Percentiles rank a stretch among this genome's conserved stretches.
Conservation (phyloP, 64 coral and sea anemone genomes). For the Stichodactyla helianthus region DNA sequence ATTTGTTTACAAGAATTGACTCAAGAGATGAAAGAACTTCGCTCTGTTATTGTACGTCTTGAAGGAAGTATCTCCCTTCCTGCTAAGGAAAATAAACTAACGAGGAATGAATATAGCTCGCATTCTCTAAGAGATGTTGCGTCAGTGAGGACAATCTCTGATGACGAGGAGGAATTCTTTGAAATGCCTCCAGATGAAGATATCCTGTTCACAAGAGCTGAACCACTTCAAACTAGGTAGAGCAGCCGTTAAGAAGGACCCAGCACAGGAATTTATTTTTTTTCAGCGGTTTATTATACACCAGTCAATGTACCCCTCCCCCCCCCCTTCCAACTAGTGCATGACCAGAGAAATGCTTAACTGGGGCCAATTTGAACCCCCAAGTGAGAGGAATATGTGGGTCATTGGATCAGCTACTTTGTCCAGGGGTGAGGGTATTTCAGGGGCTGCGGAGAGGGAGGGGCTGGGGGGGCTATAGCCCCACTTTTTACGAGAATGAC, state of each 20-base stretch:
- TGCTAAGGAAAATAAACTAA: slow-evolving; percentile 14
- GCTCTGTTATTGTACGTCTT: slow-evolving; percentile 48
- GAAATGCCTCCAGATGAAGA: slow-evolving; percentile 78
- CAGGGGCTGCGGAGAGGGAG: too few relatives aligned
- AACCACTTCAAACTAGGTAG: background rate
- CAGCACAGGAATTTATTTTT: too few relatives aligned
- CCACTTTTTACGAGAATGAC: too few relatives aligned
- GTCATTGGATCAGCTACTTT: too few relatives aligned
- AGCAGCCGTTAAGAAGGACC: background rate
- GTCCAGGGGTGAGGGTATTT: too few relatives aligned
- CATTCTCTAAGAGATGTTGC: slow-evolving; percentile 31
- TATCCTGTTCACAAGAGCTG: slow-evolving; percentile 23
- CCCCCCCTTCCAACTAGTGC: too few relatives aligned
- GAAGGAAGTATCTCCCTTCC: slow-evolving; percentile 29
- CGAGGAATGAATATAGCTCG: slow-evolving; percentile 4
- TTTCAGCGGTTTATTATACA: too few relatives aligned
- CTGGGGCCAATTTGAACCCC: too few relatives aligned
- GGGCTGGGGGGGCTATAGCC: too few relatives aligned
- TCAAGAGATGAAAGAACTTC: slow-evolving; percentile 72
- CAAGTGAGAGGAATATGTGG: too few relatives aligned
- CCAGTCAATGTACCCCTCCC: too few relatives aligned
- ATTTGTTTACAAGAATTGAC: slow-evolving; percentile 46
- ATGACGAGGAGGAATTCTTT: slow-evolving; percentile 82
- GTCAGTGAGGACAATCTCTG: slow-evolving; percentile 44
- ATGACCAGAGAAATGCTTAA: too few relatives aligned